Evolutionary conservation across 35 echinoderm and acorn worm genomes (phyloP).

Genomic region (Heliocidaris erythrogramma): DNA sequence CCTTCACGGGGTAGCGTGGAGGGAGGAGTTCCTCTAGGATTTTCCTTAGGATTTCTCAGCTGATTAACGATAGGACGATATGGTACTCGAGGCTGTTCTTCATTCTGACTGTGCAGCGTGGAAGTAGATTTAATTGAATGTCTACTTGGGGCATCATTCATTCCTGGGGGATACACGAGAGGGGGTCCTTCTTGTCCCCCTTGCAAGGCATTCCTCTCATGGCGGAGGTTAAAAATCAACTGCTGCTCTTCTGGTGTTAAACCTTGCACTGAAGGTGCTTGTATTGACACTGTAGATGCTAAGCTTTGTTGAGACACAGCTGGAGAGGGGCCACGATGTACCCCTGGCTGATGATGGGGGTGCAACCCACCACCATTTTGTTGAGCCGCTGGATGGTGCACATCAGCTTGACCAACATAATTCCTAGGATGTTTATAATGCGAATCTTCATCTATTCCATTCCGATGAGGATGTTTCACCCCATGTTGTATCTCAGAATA

Average conservation of each 20-base stretch:
- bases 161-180: not conserved
- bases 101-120: conserved; percentile 14
- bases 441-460: not conserved
- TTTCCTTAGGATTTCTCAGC: not conserved
- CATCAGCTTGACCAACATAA: not conserved
- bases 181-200: not conserved
- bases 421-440: conserved; percentile 37
- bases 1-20: not conserved
- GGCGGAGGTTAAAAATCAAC: conserved; percentile 7
- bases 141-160: not conserved
- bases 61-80: conserved; percentile 6
- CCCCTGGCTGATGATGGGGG: not conserved
- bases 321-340: not conserved
- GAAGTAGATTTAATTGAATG: not conserved
- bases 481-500: conserved; percentile 31
- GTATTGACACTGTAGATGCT: conserved; percentile 35
- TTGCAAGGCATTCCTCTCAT: not conserved
- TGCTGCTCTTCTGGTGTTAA: conserved; percentile 28
- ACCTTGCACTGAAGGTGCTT: conserved; percentile 30
- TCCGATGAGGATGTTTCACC: not conserved
- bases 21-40: not conserved
- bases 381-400: not conserved
- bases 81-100: not conserved
- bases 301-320: conserved; percentile 8
- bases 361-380: conserved; percentile 26